Base-by-base conservation (phyloP, 2,888 invertebrate genomes). In the Leptopterna dolabrata region DNA sequence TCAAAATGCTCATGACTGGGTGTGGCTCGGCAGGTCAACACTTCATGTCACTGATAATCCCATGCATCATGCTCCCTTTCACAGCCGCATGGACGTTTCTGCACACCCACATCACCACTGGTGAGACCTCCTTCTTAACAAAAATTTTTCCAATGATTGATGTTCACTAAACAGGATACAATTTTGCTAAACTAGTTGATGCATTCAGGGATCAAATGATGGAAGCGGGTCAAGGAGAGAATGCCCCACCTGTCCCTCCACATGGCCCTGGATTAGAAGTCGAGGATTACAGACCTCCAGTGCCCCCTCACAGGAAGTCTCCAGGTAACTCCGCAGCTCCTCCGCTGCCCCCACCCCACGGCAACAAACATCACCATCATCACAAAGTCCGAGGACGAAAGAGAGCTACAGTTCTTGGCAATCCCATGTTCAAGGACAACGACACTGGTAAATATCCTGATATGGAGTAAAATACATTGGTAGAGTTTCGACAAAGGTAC, bases 1-100 rank as follows among this genome's bases (percentile, higher is more conserved):
- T 6, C 97, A 97, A 41, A 97, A 97, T 91, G 97, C 96, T 0
- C 97, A 97, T 91, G 97, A 98, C 91, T 97, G 97, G 97, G 98
- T 99, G 78, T 99, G 98, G 98, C 93, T 99, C 88, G 98, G 98
- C 90, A 93, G 95, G 81, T 95, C 95, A 9, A 95, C 95, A 11
- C 93, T 96, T 89, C 90, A 90, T 87, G 87, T 88, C 45, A 89
- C 88, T 29, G 89, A 88, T 87, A 86, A 89, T 78, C 89, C 88
- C 45, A 70, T 89, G 89, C 76, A 86, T 63, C 86, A 88, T 76
- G 55, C 88, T 76, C 87, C 88, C 29, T 63, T 87, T 80, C 76
- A 86, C 16, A 76, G 76, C 84, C 88, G 87, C 41, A 87, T 89
- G 78, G 87, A 89, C 55, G 85, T 88, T 24, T 78, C 88, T 55